Evolutionary conservation across 2,113 vertebrate species (phyloP), one percentile per base, ranked within the genome.

Genomic region (Paralichthys olivaceus): DNA sequence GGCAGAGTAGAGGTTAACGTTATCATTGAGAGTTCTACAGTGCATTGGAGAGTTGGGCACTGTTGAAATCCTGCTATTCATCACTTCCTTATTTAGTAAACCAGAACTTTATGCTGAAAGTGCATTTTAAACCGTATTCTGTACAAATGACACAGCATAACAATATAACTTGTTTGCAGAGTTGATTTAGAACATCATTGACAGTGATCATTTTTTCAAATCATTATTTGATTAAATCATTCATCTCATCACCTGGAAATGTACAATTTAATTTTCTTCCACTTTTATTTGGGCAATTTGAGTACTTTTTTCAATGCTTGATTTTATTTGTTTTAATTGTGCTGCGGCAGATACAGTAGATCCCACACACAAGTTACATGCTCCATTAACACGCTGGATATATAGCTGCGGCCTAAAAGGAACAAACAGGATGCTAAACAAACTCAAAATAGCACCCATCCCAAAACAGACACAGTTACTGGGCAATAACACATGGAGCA

Each of bases 11-110:
- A 19, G 17, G 15, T 47, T 19, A 7, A 47, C 15, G 43, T 11
- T 43, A 15, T 15, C 40, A 4, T 43, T 43, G 40, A 43, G 40
- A 43, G 13, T 19, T 12, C 3, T 40, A 13, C 11, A 29, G 28
- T 29, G 28, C 5, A 40, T 13, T 49, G 17, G 17, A 59, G 15
- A 71, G 4, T 53, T 49, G 5, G 23, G 19, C 60, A 32, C 23
- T 26, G n/a, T 32, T 20, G 22, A 69, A 65, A 66, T 69, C 20
- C 47, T 72, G 60, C 22, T 54, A 81, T 51, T 77, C 45, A 43
- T 71, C 76, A 79, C 72, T 88, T 88, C 84, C 76, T 68, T 73
- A 67, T 79, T 82, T 74, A 54, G 20, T 34, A 57, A 73, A 60
- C 25, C 53, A 69, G 19, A 72, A 69, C 7, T 75, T 81, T 57